Percentiles rank a stretch among this genome's conserved stretches.
Evolutionary conservation across 2,113 vertebrate genomes (phyloP).

Genomic region (Microcebus griseorufus): DNA sequence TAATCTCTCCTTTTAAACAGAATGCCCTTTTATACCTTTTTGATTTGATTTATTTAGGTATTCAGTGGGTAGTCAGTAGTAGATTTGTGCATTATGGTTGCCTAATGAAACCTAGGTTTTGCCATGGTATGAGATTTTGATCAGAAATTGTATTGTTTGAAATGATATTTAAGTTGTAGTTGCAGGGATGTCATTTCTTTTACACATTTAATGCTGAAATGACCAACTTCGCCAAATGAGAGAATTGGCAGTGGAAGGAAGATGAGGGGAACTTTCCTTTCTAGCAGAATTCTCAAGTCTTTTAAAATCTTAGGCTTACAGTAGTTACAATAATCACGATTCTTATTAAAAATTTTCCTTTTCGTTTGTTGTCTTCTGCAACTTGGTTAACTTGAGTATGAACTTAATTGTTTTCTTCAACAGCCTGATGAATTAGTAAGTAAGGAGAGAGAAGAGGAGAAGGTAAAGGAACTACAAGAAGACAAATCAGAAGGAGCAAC

Average conservation of each 20-base stretch:
- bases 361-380: neutral
- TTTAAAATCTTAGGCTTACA: neutral
- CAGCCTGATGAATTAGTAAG: slow-evolving; percentile 90
- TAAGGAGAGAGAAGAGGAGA: slow-evolving; percentile 81
- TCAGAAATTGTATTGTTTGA: slow-evolving; percentile 18
- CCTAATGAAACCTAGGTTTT: slow-evolving; percentile 21
- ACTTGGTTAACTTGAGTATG: neutral
- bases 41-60: neutral
- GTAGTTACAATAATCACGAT: neutral
- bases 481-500: slow-evolving; percentile 77
- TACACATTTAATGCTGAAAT: slow-evolving; percentile 1
- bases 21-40: neutral
- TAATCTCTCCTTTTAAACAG: neutral
- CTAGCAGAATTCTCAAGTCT: neutral
- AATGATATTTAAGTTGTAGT: neutral
- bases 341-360: neutral
- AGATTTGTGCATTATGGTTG: neutral
- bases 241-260: neutral
- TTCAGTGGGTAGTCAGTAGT: neutral
- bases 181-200: neutral
- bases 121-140: neutral
- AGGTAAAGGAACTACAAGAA: slow-evolving; percentile 80
- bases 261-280: neutral
- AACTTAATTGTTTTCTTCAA: slow-evolving; percentile 22
- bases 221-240: slow-evolving; percentile 1